Evolutionary conservation across 2,113 vertebrate genomes (phyloP).

Genomic region (Coreoperca whiteheadi): DNA sequence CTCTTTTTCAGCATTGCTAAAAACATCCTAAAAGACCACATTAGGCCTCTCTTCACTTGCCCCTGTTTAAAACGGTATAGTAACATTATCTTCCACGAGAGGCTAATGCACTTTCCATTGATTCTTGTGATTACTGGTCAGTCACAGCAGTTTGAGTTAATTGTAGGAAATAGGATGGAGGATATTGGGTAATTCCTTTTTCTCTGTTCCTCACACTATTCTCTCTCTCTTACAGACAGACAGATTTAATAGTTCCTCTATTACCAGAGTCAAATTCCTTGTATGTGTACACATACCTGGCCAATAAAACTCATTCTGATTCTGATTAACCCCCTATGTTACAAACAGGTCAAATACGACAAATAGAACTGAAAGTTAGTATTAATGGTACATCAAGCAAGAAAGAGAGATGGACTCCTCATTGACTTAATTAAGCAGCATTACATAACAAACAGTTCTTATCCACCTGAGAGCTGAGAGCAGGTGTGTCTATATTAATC

Average conservation of each 20-base stretch:
- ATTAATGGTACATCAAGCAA: background rate
- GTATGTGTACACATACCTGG: too few species aligned
- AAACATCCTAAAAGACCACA: background rate
- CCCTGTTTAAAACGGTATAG: background rate
- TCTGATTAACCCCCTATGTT: background rate
- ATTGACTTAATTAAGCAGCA: slow-evolving; percentile 39
- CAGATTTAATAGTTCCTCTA: background rate
- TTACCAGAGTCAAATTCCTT: too few species aligned
- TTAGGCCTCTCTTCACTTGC: background rate
- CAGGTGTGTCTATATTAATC: slow-evolving; percentile 68
- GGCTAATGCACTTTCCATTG: slow-evolving; percentile 46
- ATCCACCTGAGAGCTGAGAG: slow-evolving; percentile 39
- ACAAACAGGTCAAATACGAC: background rate
- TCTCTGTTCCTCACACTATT: background rate
- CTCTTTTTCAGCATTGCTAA: background rate
- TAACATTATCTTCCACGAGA: slow-evolving; percentile 24
- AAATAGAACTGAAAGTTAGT: background rate
- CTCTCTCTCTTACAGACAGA: background rate
- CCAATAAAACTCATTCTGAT: too few species aligned
- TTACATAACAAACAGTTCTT: slow-evolving; percentile 49
- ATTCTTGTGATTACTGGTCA: slow-evolving; percentile 38
- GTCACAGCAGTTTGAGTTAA: slow-evolving; percentile 40
- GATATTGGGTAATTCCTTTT: background rate
- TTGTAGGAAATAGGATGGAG: slow-evolving; percentile 34
- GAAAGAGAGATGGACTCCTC: background rate